These are phyloP conservation scores for Agapornis canus DNA, from an alignment of 2,797 vertebrate species.

Conservation along the genomic window DNA sequence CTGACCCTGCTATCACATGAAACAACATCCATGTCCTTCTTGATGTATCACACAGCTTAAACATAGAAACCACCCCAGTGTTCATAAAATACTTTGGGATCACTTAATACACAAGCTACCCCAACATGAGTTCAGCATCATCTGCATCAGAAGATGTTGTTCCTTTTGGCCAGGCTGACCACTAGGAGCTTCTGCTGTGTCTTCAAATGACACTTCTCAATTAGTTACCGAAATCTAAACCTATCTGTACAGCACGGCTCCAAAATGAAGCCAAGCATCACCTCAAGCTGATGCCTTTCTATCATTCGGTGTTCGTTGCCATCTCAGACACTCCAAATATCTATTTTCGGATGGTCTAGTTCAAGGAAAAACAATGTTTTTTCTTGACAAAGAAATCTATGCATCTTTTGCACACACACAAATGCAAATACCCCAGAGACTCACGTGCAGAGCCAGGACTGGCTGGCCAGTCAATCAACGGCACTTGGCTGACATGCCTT, in stretches of 20 bases:
- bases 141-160: background rate
- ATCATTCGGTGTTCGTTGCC: background rate
- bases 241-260: accelerated
- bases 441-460: accelerated
- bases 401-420: background rate
- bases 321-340: background rate
- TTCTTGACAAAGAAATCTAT: background rate
- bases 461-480: background rate
- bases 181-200: background rate
- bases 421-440: background rate
- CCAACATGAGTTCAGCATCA: background rate
- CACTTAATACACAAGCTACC: background rate
- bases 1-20: background rate
- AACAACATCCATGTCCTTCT: background rate
- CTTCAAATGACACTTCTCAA: background rate
- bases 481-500: background rate
- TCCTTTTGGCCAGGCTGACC: background rate
- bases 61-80: background rate
- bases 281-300: background rate
- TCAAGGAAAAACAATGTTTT: background rate
- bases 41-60: background rate
- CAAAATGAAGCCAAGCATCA: background rate
- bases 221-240: background rate
- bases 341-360: background rate
- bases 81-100: background rate